A percentile compares a stretch with the other conserved stretches of the same genome.
Evolutionary conservation across 2,888 invertebrate species (phyloP).

Genomic region (Pemphredon lugubris): DNA sequence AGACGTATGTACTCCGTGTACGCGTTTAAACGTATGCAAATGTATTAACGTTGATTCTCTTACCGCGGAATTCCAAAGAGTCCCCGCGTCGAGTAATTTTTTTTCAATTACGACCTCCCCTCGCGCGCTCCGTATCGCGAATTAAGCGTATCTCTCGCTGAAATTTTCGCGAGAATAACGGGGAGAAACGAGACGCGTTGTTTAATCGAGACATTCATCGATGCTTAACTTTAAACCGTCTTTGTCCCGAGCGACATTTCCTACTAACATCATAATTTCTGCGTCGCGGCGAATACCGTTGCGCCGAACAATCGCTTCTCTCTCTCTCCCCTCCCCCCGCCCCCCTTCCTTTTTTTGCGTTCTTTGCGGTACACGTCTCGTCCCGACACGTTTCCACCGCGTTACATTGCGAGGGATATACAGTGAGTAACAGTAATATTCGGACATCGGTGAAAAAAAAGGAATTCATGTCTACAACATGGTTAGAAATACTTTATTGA

Average conservation of each 20-base stretch:
- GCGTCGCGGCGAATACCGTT: neutral
- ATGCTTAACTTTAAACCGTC: slow-evolving; percentile 12
- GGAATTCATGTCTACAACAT: no score
- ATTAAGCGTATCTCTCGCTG: no score
- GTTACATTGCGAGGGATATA: slow-evolving; percentile 1
- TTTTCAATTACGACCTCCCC: slow-evolving; percentile 29
- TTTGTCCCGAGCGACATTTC: neutral
- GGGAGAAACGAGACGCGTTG: slow-evolving; percentile 9
- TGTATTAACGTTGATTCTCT: neutral
- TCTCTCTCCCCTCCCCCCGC: no score
- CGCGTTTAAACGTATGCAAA: no score
- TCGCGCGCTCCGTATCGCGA: no score
- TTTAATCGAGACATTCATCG: slow-evolving; percentile 29
- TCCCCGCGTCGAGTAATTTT: slow-evolving; percentile 28
- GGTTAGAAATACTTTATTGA: no score
- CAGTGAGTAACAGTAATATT: no score
- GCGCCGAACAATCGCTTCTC: neutral
- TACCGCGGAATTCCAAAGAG: slow-evolving; percentile 19
- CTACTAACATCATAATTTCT: slow-evolving; percentile 3
- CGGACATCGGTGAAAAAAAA: no score
- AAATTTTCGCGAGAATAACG: no score
- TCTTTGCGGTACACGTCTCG: neutral
- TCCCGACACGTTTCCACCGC: slow-evolving; percentile 7
- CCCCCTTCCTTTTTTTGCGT: neutral
- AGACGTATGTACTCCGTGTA: no score